Conservation (phyloP, 2,888 invertebrate genomes). For the Agonum fuliginosum region DNA sequence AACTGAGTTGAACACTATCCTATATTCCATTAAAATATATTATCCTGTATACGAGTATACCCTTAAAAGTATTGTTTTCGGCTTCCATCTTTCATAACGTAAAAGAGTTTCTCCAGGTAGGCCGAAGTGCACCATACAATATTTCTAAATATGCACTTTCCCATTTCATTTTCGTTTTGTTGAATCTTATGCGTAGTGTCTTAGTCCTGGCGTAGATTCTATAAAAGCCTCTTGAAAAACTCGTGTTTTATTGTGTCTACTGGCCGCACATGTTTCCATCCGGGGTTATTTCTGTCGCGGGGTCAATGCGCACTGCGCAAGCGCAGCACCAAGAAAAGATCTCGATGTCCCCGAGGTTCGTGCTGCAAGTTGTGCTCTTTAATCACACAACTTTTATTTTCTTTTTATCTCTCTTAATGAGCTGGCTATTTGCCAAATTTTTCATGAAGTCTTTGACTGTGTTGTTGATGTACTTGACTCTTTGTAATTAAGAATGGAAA, state of each 20-base stretch:
- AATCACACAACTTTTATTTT: constrained; percentile 10
- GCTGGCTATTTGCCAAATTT: constrained; percentile 21
- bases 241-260: constrained; percentile 33
- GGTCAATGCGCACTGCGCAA: constrained; percentile 25
- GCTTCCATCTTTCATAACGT: not conserved
- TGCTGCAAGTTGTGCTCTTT: not conserved
- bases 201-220: too few relatives aligned
- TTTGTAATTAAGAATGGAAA: constrained; percentile 9
- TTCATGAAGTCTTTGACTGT: not conserved
- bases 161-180: too few relatives aligned
- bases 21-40: too few relatives aligned
- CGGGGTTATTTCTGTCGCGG: constrained; percentile 32
- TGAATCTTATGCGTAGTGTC: too few relatives aligned
- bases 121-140: too few relatives aligned
- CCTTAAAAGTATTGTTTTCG: too few relatives aligned
- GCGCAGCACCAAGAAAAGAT: not conserved
- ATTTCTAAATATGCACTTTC: too few relatives aligned
- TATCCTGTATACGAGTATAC: too few relatives aligned
- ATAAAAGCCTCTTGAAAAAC: constrained; percentile 14
- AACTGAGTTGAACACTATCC: too few relatives aligned
- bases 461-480: not conserved
- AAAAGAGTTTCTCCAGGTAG: too few relatives aligned
- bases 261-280: constrained; percentile 7
- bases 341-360: not conserved
- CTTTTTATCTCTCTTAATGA: constrained; percentile 25